Conservation (phyloP, 2,113 vertebrate genomes). For the Balaenoptera acutorostrata region DNA sequence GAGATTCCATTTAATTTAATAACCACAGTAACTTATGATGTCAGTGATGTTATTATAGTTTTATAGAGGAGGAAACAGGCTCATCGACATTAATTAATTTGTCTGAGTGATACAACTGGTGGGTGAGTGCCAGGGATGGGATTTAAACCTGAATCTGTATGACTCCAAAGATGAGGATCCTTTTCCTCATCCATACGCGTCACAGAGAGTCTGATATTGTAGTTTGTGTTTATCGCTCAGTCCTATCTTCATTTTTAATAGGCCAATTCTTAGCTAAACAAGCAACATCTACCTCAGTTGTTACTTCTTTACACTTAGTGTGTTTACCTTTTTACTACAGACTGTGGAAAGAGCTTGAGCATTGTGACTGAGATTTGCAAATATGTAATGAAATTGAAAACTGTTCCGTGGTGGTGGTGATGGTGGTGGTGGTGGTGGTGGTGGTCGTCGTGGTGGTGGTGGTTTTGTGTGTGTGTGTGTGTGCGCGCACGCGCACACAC, state of each 20-base stretch:
- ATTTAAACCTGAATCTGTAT: not conserved
- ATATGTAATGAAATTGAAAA: not conserved
- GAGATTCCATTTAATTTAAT: not conserved
- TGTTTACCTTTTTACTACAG: not conserved
- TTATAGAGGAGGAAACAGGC: not conserved
- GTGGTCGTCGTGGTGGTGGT: too few relatives aligned
- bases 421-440: too few relatives aligned
- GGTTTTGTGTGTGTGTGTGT: accelerated
- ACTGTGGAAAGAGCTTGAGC: not conserved
- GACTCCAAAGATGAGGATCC: not conserved
- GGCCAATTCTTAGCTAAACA: not conserved
- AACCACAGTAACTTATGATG: not conserved
- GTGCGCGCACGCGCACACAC: accelerated
- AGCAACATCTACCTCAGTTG: not conserved
- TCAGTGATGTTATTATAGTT: not conserved
- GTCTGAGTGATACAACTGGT: not conserved
- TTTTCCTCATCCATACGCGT: not conserved
- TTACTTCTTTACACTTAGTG: not conserved
- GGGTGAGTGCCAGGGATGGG: not conserved
- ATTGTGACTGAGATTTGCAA: not conserved
- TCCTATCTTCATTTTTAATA: not conserved
- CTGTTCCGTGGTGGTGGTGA: not conserved
- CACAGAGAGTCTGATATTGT: not conserved
- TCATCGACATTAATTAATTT: not conserved
- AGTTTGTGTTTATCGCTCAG: not conserved